Evolutionary conservation across 2,113 vertebrate genomes (phyloP), one percentile per base, ranked within the genome.

Genomic region (Ginglymostoma cirratum): DNA sequence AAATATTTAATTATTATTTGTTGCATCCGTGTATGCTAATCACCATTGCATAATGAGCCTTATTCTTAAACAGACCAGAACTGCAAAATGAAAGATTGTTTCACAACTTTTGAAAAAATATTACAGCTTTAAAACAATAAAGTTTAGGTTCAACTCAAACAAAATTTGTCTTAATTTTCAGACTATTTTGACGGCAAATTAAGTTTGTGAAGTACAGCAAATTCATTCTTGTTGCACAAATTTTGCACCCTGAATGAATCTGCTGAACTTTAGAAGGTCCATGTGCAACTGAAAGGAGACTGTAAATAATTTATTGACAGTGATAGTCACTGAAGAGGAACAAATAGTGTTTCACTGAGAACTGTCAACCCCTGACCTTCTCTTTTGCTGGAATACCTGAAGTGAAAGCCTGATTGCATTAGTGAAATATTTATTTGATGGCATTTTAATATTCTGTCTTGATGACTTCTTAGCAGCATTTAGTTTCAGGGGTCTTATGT

Each of bases 381-480:
- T 96, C 21, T 97, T 97, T 97, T 97, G 97, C 98, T 98, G 97
- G 97, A 97, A 97, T 99, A 99, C 99, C 99, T 99, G 98, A 98
- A 98, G 98, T 98, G 98, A 97, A 97, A 98, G 98, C 98, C 97
- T 97, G 98, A 98, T 99, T 98, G 98, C 98, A 99, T 99, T 99
- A 99, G 99, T 97, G 98, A 98, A 99, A 99, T 99, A 99, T 98
- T 98, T 99, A 98, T 99, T 99, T 99, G 99, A 99, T 99, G 98
- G 98, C 98, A 99, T 99, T 99, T 99, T 99, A 99, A 99, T 99
- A 99, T 99, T 99, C 99, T 99, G 99, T 98, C 98, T 99, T 99
- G 99, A 99, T 99, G 99, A 99, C 99, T 99, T 99, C 99, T 99
- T 99, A 99, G 99, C 98, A 99, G 99, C 99, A 99, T 99, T 99